Evolutionary conservation across 2,888 invertebrate genomes (phyloP), one percentile per base, ranked within the genome.

Genomic region (Strigamia transsilvanica): DNA sequence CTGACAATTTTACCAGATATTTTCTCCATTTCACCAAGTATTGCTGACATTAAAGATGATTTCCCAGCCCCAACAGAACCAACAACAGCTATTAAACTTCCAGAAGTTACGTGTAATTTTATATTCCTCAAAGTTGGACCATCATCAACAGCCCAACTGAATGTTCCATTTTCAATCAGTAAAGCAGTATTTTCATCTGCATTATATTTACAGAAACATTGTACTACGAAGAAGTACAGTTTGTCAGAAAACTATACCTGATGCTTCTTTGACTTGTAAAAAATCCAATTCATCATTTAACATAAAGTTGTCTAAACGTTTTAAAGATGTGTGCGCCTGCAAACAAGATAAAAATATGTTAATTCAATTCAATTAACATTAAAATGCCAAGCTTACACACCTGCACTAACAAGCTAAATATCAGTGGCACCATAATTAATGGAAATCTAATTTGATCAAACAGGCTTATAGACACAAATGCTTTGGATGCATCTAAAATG

Each of bases 1-100:
- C 94, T 94, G 87, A 94, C 94, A 10, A 96, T 94, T 56, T 92
- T 89, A 23, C 97, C 97, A 23, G 92, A 91, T 2, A 91, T 86
- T 88, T 94, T 95, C 85, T 94, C 93, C 95, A 97, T 96, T 90
- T 98, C 97, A 86, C 97, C 92, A 10, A 97, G 91, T 83, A 96
- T 90, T 0, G 97, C 96, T 5, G 95, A 93, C 56, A 98, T 89
- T 41, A 98, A 90, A 66, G 97, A 97, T 85, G 94, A 94, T 89
- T 97, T 97, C 79, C 95, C 97, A 0, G 94, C 91, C 82, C 97
- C 97, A 0, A 97, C 96, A 42, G 93, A 91, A 5, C 97, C 97
- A 0, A 97, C 96, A 32, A 97, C 91, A 0, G 96, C 96, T 13
- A 94, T 92, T 41, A 97, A 89, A 6, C 91, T 90, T 12, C 92